Base-by-base conservation (phyloP, 2,797 vertebrate genomes). In the Molossus molossus region DNA sequence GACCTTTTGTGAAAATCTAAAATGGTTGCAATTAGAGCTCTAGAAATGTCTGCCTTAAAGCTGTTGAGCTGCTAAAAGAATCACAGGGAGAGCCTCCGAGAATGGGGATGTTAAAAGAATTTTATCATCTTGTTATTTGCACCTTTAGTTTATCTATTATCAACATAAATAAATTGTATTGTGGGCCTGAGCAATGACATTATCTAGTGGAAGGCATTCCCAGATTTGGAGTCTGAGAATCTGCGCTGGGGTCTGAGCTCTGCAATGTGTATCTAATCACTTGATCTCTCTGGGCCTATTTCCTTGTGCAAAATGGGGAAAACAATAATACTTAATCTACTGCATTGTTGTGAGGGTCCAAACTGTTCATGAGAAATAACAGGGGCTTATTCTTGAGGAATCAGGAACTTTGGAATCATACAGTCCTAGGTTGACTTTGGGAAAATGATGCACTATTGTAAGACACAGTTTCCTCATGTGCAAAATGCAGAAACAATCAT, bases 111-210 rank as follows among this genome's bases (percentile, higher is more conserved):
- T 81, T 94, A 65, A 94, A 89, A 94, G 88, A 95, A 85, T 92
- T 94, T 96, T 92, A 90, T 95, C 94, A 89, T 86, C 82, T 94
- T 86, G 65, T 94, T 87, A 93, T 93, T 94, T 95, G 91, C 89
- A 90, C 92, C 95, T 96, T 95, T 89, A 58, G 70, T 93, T 87
- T 96, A 96, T 96, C 97, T 96, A 12, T 69, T 89, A 91, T 95
- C 94, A 94, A 70, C 89, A 87, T 94, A 96, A 97, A 96, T 96
- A 96, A 97, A 95, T 95, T 94, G 95, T 64, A 55, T 0, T 65
- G 70, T 84, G 53, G 93, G 83, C 86, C 87, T 23, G 60, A 92
- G 83, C 72, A 83, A 62, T 70, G 91, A 79, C 18, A 0, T 86
- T 93, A 94, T 91, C 88, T 91, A 67, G n/a, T 53, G 27, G 62